Evolutionary conservation across 2,797 vertebrate genomes (phyloP), one percentile per base, ranked within the genome.

Genomic region (Xyrichtys novacula): DNA sequence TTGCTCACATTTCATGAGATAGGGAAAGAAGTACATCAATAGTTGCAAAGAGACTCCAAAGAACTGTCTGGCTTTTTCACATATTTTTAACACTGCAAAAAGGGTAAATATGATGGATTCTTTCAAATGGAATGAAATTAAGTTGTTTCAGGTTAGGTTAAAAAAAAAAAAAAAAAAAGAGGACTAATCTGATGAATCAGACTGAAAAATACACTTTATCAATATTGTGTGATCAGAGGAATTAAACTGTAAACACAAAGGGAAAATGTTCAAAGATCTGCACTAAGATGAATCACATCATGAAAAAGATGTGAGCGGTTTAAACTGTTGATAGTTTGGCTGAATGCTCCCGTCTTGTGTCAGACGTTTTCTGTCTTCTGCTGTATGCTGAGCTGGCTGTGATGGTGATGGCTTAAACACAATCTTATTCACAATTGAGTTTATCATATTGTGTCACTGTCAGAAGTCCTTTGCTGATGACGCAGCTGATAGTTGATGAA

Each of bases 321-420:
- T 81, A 76, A 80, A 76, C 28, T 26, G 29, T 47, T 74, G 4
- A 10, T 52, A n/a, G 46, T 72, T 47, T 20, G 31, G 20, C 39
- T 65, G 16, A 20, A 66, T 34, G 42, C 14, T 32, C 31, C 46
- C 43, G 43, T 61, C 56, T 26, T 62, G 43, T 62, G 40, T 12
- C n/a, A 26, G 58, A 19, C 7, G 3, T 10, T 29, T 12, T 10
- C 8, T 28, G 44, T 52, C 72, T 39, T 25, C 39, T 76, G 23
- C 32, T 65, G 4, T 36, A 17, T 23, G 50, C 39, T 7, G 54
- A 47, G 36, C 23, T 42, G 29, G 5, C 39, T 61, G 49, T 43
- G 47, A 23, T 12, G 28, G 19, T 8, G 16, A 12, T 12, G 14
- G 19, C 39, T 29, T 26, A 11, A 49, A 43, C 11, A 34, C 31